Evolutionary conservation across 2,888 invertebrate genomes (phyloP).

Genomic region (Tenthredo livida): DNA sequence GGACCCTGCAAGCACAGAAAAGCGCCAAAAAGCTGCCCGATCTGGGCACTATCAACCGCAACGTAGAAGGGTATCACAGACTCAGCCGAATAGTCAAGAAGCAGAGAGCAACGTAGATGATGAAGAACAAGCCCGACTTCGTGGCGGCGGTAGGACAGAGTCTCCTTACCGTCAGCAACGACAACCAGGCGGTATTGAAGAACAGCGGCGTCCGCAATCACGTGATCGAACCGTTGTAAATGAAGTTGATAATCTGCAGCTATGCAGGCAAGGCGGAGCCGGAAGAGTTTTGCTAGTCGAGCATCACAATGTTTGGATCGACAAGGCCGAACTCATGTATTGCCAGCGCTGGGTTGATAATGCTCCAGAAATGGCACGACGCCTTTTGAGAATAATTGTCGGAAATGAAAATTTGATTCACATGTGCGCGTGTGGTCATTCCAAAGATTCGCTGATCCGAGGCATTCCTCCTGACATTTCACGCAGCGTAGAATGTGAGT

Average conservation of each 20-base stretch:
- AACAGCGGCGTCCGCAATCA: background rate
- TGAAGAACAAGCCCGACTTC: too few species aligned
- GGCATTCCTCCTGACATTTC: background rate
- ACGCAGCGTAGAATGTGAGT: conserved; percentile 24
- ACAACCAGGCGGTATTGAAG: background rate
- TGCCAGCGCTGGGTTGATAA: conserved; percentile 11
- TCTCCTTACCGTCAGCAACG: background rate
- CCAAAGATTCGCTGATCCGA: background rate
- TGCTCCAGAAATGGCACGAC: conserved; percentile 13
- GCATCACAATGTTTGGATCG: conserved; percentile 4
- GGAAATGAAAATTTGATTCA: background rate
- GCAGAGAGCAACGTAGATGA: too few species aligned
- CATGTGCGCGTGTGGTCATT: background rate
- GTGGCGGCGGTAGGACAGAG: too few species aligned
- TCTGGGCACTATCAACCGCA: background rate
- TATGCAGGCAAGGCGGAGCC: conserved; percentile 32
- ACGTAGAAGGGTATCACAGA: background rate
- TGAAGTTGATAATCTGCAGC: background rate
- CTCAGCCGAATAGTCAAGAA: too few species aligned
- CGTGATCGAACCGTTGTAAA: conserved; percentile 1
- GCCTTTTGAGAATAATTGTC: conserved; percentile 4
- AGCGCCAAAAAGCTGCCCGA: too few species aligned
- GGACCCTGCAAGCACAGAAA: too few species aligned
- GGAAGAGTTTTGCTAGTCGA: conserved; percentile 24
- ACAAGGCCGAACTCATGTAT: conserved; percentile 19